Base-by-base conservation (phyloP, 2,113 vertebrate genomes). In the Candoia aspera region DNA sequence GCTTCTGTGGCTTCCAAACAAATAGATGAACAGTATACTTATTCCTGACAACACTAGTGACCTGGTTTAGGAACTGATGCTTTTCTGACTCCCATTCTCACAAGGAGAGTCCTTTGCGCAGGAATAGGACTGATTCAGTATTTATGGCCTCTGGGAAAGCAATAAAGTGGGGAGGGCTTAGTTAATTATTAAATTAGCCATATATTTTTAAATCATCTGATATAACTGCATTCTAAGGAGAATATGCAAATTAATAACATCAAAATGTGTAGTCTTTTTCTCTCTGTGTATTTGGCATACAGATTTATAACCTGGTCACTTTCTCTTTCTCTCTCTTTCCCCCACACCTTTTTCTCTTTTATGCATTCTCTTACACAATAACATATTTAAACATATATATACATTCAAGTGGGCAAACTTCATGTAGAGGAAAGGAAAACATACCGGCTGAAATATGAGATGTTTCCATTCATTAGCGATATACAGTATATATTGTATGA, bases 121-220 rank as follows among this genome's bases (percentile, higher is more conserved):
- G 26, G 11, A 11, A 29, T 42, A 60, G 49, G 0, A 58, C 11
- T 85, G 42, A 6, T 15, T 42, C 54, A 26, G 33, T 10, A 26
- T 42, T 37, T 90, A 37, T 55, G 57, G 19, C 62, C 29, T 21
- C 21, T 46, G 33, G 64, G 10, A 13, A 42, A n/a, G 8, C n/a
- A 13, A 23, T 12, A 37, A 79, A 12, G 12, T 55, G 17, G 33
- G 19, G 49, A 73, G 29, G n/a, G 17, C 73, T 79, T 21, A 21
- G 73, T 79, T 79, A 92, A 92, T 37, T 23, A 37, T 6, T 87
- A 53, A 94, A 84, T 97, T 97, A 95, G 93, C 87, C 92, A 42
- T 84, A 96, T 95, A 95, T 93, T 92, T 93, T 93, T 91, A 94
- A 88, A 87, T 87, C 90, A 96, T 23, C 54, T 92, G 21, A 95